These are phyloP conservation scores for Allacma fusca DNA, from an alignment of 2,888 invertebrate genomes.

Conservation along the genomic window DNA sequence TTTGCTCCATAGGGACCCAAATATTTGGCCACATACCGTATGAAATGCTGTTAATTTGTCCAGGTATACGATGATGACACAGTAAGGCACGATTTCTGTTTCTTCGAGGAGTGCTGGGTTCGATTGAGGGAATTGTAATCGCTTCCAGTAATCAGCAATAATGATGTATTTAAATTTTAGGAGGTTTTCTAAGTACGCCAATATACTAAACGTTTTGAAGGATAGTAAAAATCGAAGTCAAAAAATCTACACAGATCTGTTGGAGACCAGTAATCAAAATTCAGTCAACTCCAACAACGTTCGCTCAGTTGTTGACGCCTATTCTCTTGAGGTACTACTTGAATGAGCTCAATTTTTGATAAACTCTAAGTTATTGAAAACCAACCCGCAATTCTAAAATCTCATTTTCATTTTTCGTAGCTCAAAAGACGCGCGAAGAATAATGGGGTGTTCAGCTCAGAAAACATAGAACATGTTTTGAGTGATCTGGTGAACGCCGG, in stretches of 20 bases:
- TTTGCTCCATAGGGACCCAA: too few relatives aligned
- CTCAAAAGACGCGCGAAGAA: slow-evolving; percentile 16
- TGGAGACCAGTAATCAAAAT: slow-evolving; percentile 66
- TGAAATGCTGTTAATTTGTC: too few relatives aligned
- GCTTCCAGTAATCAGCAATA: not conserved
- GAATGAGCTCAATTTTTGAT: too few relatives aligned
- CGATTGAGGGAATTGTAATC: too few relatives aligned
- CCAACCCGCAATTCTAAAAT: not conserved
- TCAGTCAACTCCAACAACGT: not conserved
- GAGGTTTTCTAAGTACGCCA: slow-evolving; percentile 71
- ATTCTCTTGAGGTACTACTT: slow-evolving; percentile 63
- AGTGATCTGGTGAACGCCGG: slow-evolving; percentile 88
- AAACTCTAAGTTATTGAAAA: too few relatives aligned
- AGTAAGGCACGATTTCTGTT: too few relatives aligned
- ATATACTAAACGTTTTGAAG: slow-evolving; percentile 70
- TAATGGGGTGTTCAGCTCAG: slow-evolving; percentile 69
- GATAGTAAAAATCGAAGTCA: slow-evolving; percentile 79
- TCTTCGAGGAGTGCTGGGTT: not conserved
- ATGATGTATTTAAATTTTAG: slow-evolving; percentile 64
- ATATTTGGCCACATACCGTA: too few relatives aligned
- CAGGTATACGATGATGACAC: too few relatives aligned
- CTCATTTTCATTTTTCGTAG: slow-evolving; percentile 19
- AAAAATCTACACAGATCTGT: slow-evolving; percentile 74
- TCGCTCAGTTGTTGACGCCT: slow-evolving; percentile 61
- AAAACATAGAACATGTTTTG: slow-evolving; percentile 77